Evolutionary conservation across 2,113 vertebrate species (phyloP).

Genomic region (Callorhinus ursinus): DNA sequence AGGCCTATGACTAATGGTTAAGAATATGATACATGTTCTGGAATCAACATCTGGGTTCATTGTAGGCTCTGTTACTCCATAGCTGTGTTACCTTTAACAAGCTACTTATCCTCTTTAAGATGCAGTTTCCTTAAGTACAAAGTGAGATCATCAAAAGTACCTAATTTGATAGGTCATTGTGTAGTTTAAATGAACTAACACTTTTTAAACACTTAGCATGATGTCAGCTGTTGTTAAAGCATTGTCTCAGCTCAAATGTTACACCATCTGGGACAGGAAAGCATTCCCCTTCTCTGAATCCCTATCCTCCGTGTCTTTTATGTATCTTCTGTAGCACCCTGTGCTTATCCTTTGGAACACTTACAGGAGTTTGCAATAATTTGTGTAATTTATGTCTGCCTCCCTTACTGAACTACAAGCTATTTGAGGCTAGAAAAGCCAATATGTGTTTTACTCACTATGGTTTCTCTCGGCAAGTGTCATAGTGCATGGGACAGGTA

Average conservation of each 20-base stretch:
- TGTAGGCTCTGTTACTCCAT: not conserved
- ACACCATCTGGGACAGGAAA: not conserved
- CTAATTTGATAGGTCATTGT: not conserved
- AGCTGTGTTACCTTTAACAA: not conserved
- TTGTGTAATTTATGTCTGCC: not conserved
- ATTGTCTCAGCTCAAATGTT: not conserved
- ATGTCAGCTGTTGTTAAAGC: not conserved
- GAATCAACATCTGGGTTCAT: not conserved
- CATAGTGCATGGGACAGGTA: not conserved
- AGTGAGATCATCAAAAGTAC: not conserved
- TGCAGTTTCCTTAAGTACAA: not conserved
- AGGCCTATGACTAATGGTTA: not conserved
- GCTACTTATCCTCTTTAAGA: not conserved
- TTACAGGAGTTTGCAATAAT: not conserved
- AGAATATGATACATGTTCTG: not conserved
- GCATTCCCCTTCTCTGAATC: not conserved
- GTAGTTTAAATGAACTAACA: not conserved
- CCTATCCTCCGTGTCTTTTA: not conserved
- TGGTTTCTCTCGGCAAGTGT: not conserved
- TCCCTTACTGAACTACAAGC: not conserved
- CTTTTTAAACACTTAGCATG: not conserved
- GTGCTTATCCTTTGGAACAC: not conserved
- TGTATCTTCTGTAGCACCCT: not conserved
- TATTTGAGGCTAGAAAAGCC: not conserved
- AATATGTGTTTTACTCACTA: not conserved